Base-by-base conservation (phyloP, 2,113 vertebrate genomes). In the Andinoacara biseriatus region DNA sequence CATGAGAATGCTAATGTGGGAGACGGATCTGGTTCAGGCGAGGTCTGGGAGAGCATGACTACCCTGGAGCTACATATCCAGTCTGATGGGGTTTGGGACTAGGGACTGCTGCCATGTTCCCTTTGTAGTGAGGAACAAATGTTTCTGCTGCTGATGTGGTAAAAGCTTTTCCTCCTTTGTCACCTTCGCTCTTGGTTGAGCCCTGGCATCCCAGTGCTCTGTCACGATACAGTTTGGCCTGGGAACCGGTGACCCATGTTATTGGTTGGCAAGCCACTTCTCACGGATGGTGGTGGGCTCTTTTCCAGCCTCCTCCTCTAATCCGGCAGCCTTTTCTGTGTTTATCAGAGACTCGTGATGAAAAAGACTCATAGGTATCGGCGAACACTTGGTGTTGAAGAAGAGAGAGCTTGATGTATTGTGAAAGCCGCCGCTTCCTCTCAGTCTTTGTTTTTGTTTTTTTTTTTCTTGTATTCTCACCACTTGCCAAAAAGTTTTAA, bases 101-200 rank as follows among this genome's bases (percentile, higher is more conserved):
- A 58, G 82, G 75, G 91, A 90, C 81, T 57, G 65, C 88, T 90
- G 82, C 80, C 87, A 89, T 87, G 86, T 89, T 92, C 58, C 76
- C 81, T 90, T 89, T 90, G 91, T 92, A 81, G 79, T 75, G 84
- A 90, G 81, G 83, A 89, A 89, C 89, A 87, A 91, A 90, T 90
- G 86, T 93, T 89, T 88, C 87, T 86, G 87, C 91, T 69, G 80
- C 90, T 78, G 90, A 90, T 90, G 92, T 94, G 93, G 91, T 94
- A 90, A 94, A 93, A 95, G 93, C 92, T 91, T 93, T 90, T 88
- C 88, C 85, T 90, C 86, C 78, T 90, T 90, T 90, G 90, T 91
- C 90, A 92, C 93, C 90, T 93, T 86, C 83, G 78, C 91, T 90
- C 87, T 89, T 79, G 89, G 87, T 91, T 90, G 93, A 92, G 87